These are phyloP conservation scores for Peromyscus attwateri DNA, from an alignment of 2,797 vertebrate genomes.

Conservation along the genomic window DNA sequence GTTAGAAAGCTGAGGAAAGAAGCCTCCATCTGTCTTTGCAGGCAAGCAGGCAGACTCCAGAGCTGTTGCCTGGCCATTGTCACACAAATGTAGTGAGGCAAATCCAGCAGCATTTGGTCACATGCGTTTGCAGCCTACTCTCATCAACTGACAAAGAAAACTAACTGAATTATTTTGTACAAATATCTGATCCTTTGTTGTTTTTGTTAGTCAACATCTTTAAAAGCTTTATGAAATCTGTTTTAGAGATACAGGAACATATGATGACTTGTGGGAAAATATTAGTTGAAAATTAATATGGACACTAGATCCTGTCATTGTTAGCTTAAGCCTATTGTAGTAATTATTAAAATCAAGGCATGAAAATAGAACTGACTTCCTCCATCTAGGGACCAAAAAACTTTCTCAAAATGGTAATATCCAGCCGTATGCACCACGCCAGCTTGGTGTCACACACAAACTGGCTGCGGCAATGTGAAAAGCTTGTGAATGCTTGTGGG, in stretches of 20 bases:
- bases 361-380: slow-evolving; percentile 34
- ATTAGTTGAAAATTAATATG: slow-evolving; percentile 67
- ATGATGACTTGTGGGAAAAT: slow-evolving; percentile 42
- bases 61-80: slow-evolving; percentile 34
- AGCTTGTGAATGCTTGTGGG: slow-evolving; percentile 54
- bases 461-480: slow-evolving; percentile 45
- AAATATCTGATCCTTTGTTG: slow-evolving; percentile 49
- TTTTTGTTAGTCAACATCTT: slow-evolving; percentile 32
- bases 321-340: slow-evolving; percentile 36
- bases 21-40: slow-evolving; percentile 72
- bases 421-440: slow-evolving; percentile 3
- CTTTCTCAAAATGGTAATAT: slow-evolving; percentile 34
- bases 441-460: slow-evolving; percentile 33
- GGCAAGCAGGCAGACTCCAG: slow-evolving; percentile 54
- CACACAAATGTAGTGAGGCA: not conserved
- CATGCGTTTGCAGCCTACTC: slow-evolving; percentile 28
- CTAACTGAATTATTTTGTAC: slow-evolving; percentile 26
- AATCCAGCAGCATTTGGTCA: not conserved
- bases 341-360: slow-evolving; percentile 64
- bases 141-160: slow-evolving; percentile 4
- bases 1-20: slow-evolving; percentile 55
- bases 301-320: slow-evolving; percentile 13
- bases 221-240: slow-evolving; percentile 45
- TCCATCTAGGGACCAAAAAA: slow-evolving; percentile 27
- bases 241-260: slow-evolving; percentile 1